Evolutionary conservation across 2,888 invertebrate genomes (phyloP).

Genomic region (Anoncus sp.): DNA sequence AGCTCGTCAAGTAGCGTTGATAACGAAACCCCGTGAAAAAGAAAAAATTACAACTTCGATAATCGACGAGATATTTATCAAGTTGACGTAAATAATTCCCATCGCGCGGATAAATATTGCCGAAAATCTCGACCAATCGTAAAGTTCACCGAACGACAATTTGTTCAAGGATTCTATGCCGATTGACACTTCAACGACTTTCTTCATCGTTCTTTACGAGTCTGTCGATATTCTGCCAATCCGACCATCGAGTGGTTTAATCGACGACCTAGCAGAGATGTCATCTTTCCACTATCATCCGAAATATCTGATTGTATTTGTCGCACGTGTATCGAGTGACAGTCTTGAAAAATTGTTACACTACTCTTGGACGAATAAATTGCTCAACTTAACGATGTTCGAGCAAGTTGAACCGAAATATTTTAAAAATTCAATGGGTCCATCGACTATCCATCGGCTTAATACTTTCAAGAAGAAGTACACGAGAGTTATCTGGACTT

Average conservation of each 20-base stretch:
- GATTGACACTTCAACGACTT: slow-evolving; percentile 10
- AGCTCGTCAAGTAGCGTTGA: slow-evolving; percentile 20
- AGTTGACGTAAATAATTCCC: not conserved
- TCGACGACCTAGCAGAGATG: slow-evolving; percentile 36
- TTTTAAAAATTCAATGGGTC: not conserved
- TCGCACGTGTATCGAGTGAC: not conserved
- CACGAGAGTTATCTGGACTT: slow-evolving; percentile 24
- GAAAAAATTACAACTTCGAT: not conserved
- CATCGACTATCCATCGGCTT: slow-evolving; percentile 55
- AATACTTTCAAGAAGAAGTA: slow-evolving; percentile 60
- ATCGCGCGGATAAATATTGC: not conserved
- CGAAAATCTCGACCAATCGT: not conserved
- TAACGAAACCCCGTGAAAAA: not conserved
- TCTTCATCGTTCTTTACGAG: slow-evolving; percentile 26
- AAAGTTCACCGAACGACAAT: not conserved
- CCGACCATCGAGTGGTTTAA: not conserved
- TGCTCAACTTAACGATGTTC: slow-evolving; percentile 59
- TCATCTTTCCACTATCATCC: slow-evolving; percentile 37
- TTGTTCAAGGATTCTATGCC: not conserved
- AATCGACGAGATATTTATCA: not conserved
- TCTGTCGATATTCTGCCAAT: not conserved
- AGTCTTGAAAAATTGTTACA: slow-evolving; percentile 48
- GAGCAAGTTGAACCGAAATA: slow-evolving; percentile 35
- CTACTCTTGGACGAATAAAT: slow-evolving; percentile 56
- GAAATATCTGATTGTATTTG: slow-evolving; percentile 45